A percentile compares a stretch with the other conserved stretches of the same genome.
These are phyloP conservation scores for Spea bombifrons DNA, from an alignment of 2,113 vertebrate genomes.

Conservation along the genomic window DNA sequence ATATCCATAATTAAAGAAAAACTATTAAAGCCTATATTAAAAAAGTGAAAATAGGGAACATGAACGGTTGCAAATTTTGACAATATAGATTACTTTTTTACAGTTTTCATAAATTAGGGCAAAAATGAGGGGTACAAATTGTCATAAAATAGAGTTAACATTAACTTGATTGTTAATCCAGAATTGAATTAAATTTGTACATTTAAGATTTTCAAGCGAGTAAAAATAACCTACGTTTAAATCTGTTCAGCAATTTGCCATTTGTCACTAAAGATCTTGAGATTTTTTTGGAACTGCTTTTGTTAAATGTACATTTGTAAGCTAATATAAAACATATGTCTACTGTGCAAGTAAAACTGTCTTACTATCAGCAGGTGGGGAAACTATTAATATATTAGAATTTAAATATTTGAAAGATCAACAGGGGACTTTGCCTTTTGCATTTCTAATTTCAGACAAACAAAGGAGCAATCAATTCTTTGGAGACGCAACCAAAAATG, in stretches of 20 bases:
- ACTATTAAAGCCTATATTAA: too few relatives aligned
- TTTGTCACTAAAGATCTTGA: too few relatives aligned
- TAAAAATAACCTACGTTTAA: too few relatives aligned
- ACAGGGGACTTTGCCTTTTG: constrained; percentile 42
- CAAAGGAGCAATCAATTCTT: constrained; percentile 45
- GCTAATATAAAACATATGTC: constrained; percentile 20
- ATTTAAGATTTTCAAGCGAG: not conserved
- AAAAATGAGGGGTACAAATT: not conserved
- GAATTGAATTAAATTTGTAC: not conserved
- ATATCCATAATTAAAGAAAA: too few relatives aligned
- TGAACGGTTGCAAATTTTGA: too few relatives aligned
- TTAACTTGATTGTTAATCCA: not conserved
- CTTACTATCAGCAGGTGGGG: constrained; percentile 46
- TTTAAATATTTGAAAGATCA: constrained; percentile 55
- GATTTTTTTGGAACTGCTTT: not conserved
- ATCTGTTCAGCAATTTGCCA: too few relatives aligned
- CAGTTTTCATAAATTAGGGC: too few relatives aligned
- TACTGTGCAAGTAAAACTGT: constrained; percentile 10
- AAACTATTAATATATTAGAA: constrained; percentile 52
- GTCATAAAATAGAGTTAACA: not conserved
- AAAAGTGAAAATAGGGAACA: too few relatives aligned
- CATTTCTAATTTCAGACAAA: constrained; percentile 37
- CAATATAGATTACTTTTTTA: too few relatives aligned
- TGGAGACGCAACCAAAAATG: constrained; percentile 28
- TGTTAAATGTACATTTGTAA: constrained; percentile 22